Evolutionary conservation across 2,888 invertebrate species (phyloP).

Genomic region (Tipula helvola): DNA sequence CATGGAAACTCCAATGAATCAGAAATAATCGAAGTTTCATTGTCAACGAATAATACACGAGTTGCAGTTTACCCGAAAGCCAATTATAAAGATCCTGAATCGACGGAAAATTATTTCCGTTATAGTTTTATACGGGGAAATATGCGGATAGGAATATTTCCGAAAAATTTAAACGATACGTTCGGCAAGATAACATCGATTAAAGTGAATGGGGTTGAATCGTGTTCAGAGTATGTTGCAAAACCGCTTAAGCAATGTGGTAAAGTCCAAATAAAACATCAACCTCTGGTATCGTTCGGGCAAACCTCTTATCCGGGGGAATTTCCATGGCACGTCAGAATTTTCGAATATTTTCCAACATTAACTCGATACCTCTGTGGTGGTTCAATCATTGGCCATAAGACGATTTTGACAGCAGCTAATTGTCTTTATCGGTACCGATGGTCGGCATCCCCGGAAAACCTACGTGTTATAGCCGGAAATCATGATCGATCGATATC

Average conservation of each 20-base stretch:
- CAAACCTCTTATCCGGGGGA: background rate
- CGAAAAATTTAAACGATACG: too few relatives aligned
- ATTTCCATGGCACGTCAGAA: background rate
- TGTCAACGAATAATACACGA: background rate
- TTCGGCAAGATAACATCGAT: background rate
- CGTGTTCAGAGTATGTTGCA: background rate
- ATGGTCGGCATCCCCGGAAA: slow-evolving; percentile 23
- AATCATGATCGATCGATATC: slow-evolving; percentile 31
- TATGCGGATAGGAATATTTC: too few relatives aligned
- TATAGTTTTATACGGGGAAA: too few relatives aligned
- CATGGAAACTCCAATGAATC: background rate
- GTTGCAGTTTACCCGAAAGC: background rate
- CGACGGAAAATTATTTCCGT: background rate
- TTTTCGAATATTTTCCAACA: background rate
- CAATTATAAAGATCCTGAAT: background rate
- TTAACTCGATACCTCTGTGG: slow-evolving; percentile 31
- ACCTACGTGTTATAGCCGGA: slow-evolving; percentile 28
- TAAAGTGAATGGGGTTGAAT: background rate
- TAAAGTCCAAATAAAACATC: background rate
- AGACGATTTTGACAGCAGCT: slow-evolving; percentile 25
- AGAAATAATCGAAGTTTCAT: background rate
- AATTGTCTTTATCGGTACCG: slow-evolving; percentile 26
- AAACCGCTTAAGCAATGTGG: background rate
- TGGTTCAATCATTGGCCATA: slow-evolving; percentile 30
- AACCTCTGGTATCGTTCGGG: background rate